Base-by-base conservation (phyloP, 23 tunicate species). In the Halocynthia roretzi region DNA sequence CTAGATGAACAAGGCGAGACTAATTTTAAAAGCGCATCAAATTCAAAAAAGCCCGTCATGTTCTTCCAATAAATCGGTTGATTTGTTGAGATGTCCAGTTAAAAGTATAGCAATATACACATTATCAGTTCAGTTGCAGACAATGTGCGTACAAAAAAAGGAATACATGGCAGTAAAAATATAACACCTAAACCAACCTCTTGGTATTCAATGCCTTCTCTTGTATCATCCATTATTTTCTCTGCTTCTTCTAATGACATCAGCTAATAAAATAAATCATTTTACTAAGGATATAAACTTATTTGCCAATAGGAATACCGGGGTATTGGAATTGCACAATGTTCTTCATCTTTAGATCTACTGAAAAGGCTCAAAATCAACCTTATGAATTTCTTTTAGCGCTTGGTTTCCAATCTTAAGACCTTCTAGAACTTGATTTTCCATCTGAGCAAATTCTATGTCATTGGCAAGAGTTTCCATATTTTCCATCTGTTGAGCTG, bases 161-260 rank as follows among this genome's bases (percentile, higher is more conserved):
- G 4, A 31, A 31, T 31, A 31, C 44, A 31, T 31, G 44, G 44
- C 44, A 1, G 44, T 31, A 31, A 31, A 31, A 31, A 1, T 31
- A 31, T 31, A 31, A 31, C 44, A 31, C n/a, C 2, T 58, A 58
- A 14, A 58, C 2, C 17, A 2, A 74, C 78, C 78, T 74, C 60
- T 53, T 92, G 98, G 70, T 92, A 92, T 58, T 92, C 92, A 8
- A 92, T 85, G 50, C 86, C 91, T 79, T 92, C 98, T 63, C 69
- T 66, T 7, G 98, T 92, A 22, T 92, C 98, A 50, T 92, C 98
- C 85, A 92, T 79, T 10, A 92, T 92, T 72, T 86, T 81, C 64
- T 92, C 98, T 40, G 89, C 98, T 53, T 92, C 98, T 63, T 92
- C 98, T 40, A 81, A 75, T n/a, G 92, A 86, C 98, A 92, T 92